phyloP scores from a whole-genome alignment of 37 sponge, comb jelly and placozoan species.

The Ephydatia muelleri region DNA sequence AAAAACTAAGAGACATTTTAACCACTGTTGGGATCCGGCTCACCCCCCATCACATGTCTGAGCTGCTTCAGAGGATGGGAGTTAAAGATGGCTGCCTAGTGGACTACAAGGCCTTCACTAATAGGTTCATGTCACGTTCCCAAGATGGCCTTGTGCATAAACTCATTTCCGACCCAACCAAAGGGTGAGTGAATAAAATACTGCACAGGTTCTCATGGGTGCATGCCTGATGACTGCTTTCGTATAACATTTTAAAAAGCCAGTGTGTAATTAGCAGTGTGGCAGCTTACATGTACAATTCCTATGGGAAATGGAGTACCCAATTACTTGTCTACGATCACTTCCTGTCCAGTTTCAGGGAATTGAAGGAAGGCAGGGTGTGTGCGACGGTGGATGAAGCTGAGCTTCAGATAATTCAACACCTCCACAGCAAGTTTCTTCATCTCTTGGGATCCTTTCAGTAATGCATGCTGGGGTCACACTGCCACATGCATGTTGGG shows the following conservation, averaged over 20 bases:
- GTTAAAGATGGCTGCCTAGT: constrained; percentile 5
- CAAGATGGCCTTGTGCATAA: constrained; percentile 18
- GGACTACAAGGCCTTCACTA: constrained; percentile 20
- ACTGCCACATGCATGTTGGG: neutral
- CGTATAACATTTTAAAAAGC: neutral
- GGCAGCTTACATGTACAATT: neutral
- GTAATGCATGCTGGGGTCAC: neutral
- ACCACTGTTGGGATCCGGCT: constrained; percentile 1
- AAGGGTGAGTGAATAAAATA: constrained; percentile 9
- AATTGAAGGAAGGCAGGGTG: constrained; percentile 11
- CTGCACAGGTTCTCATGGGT: too few relatives aligned
- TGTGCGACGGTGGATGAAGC: constrained; percentile 47
- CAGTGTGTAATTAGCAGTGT: neutral
- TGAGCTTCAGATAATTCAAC: constrained; percentile 24
- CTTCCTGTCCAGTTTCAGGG: neutral
- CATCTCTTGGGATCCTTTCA: constrained; percentile 33
- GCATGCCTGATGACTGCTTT: too few relatives aligned
- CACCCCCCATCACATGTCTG: constrained; percentile 15
- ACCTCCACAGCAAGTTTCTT: constrained; percentile 54
- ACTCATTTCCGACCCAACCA: constrained; percentile 1
- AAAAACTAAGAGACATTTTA: constrained; percentile 21
- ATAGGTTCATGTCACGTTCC: constrained; percentile 12
- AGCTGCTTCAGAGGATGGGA: constrained; percentile 20
- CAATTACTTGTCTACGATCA: too few relatives aligned
- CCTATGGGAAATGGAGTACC: too few relatives aligned